A percentile compares a stretch with the other conserved stretches of the same genome.
These are phyloP conservation scores for Thamnaconus septentrionalis DNA, from an alignment of 2,113 vertebrate species.

Conservation along the genomic window DNA sequence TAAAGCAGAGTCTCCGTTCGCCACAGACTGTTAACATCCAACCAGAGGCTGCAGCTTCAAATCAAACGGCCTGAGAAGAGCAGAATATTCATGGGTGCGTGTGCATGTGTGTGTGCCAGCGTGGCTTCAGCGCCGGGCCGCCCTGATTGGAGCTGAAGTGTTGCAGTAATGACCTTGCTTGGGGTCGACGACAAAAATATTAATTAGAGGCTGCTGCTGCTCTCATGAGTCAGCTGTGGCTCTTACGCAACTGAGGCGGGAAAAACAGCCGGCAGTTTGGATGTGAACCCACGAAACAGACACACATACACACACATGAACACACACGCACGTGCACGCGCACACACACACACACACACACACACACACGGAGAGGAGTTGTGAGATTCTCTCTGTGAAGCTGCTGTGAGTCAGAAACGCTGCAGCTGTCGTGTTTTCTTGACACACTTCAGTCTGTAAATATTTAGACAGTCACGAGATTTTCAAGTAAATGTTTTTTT, in stretches of 20 bases:
- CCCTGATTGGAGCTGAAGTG: conserved; percentile 54
- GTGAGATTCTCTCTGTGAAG: conserved; percentile 2
- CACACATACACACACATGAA: no score
- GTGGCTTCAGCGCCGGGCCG: conserved; percentile 5
- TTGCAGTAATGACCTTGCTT: conserved; percentile 68
- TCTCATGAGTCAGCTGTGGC: conserved; percentile 63
- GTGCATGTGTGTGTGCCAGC: no score
- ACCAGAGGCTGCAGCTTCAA: conserved; percentile 33
- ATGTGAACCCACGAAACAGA: conserved; percentile 29
- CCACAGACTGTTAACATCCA: conserved; percentile 34
- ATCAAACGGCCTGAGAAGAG: conserved; percentile 39
- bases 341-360: no score
- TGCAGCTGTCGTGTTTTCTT: conserved; percentile 12
- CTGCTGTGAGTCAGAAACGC: conserved; percentile 3
- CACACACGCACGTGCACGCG: no score
- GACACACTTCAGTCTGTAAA: not conserved
- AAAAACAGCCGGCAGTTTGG: conserved; percentile 8
- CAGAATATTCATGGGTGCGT: conserved; percentile 42
- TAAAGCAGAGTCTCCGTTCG: conserved; percentile 25
- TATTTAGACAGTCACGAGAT: no score
- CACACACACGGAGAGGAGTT: not conserved
- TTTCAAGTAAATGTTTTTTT: no score
- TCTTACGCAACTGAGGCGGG: conserved; percentile 44
- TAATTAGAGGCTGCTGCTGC: conserved; percentile 64
- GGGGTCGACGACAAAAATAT: conserved; percentile 56